Base-by-base conservation (phyloP, 2,797 vertebrate species). In the Rhinogobio ventralis region DNA sequence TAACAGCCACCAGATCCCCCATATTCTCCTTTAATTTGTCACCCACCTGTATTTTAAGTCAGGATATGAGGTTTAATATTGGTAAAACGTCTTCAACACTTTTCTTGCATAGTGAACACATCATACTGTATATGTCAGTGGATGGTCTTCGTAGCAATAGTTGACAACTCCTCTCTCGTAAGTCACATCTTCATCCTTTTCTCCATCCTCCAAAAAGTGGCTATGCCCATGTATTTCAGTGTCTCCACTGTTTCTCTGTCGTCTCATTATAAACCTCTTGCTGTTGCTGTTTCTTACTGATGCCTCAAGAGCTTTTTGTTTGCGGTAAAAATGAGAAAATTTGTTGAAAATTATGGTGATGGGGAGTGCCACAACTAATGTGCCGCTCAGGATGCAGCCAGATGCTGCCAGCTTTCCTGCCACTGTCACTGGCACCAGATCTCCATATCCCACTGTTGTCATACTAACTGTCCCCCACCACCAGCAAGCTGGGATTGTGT, bases 311-410 rank as follows among this genome's bases (percentile, higher is more conserved):
- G 97, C 98, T 90, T 97, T 99, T 94, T 99, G 98, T 67, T 95
- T 94, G 81, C 96, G 96, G 93, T 99, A 99, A 93, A 99, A 99
- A 93, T 98, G 97, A 62, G 98, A 99, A 93, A 99, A 99, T 93
- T 99, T 99, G 94, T 99, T 99, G 95, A 99, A 99, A 94, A 99
- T 99, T 94, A 99, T 98, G 87, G 98, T 99, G 94, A 99, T 99
- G 90, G 98, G 98, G 89, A 99, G 94, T 0, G 98, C 97, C 84
- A 99, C 98, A 17, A 98, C 97, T 90, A 99, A 92, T 86, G 98
- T 99, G 81, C 98, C 98, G 0, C 97, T 96, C 4, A 99, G 94
- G 90, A 99, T 99, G 93, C 98, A 99, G 85, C 98, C 98, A 0
- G 97, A 96, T 28, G 98, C 98, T 0, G 98, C 98, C 91, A 99